Base-by-base conservation (phyloP, 35 echinoderm and acorn worm genomes). In the Heliocidaris erythrogramma region DNA sequence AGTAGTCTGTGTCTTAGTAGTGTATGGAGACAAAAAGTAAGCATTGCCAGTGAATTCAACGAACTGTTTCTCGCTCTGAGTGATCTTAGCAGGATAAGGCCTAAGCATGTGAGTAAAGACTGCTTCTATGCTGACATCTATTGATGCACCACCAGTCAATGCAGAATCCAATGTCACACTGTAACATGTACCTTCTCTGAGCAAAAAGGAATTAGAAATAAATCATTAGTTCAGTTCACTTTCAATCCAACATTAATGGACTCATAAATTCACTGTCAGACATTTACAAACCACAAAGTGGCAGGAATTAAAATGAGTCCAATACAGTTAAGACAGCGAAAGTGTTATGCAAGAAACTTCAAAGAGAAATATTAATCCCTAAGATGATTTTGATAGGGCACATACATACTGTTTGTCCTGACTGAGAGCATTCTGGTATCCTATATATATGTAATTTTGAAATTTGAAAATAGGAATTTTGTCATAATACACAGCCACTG, bases 41-140 rank as follows among this genome's bases (percentile, higher is more conserved):
- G 92, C 96, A 91, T 92, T 97, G 27, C 95, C 96, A 18, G 48
- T 50, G 48, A 96, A 96, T 85, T 99, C 97, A 49, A 99, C 97
- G 12, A 88, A 94, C 91, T 99, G 98, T 71, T 97, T 97, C 94
- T 99, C 96, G 50, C 97, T 97, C 96, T 99, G 98, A 27, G 94
- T 94, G 85, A 97, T 99, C 85, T 96, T 49, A 50, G 98, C 96
- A 86, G 98, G 98, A 49, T 94, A 99, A 4, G 96, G 94, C 5
- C 96, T 94, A 8, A 99, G 96, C 14, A 93, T 78, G n/a, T 99
- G 94, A 90, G 53, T 95, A 69, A 94, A 99, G 30, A 97, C 95
- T 13, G 85, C 56, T 48, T 99, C 98, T 31, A 97, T 78, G 14
- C 86, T 94, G 11, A 99, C 92, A 65, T 96, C 95, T 13, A 95